phyloP scores from a whole-genome alignment of 2,113 vertebrate genomes.

The Pongo pygmaeus region DNA sequence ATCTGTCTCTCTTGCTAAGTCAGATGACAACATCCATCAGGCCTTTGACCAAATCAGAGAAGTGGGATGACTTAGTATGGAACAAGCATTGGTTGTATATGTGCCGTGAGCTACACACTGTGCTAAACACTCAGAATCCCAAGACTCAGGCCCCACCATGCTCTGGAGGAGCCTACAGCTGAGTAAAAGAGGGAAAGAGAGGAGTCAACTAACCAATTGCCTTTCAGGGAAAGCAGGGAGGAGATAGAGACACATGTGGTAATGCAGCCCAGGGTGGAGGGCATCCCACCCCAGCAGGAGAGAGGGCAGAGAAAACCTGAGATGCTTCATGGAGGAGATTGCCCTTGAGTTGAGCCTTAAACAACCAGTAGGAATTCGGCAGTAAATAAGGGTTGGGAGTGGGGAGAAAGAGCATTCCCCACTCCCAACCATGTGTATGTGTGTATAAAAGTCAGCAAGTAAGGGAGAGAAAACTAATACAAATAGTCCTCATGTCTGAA shows the following conservation, averaged over 20 bases:
- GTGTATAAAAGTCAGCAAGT: not conserved
- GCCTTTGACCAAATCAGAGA: not conserved
- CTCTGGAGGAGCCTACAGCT: not conserved
- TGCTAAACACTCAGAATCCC: not conserved
- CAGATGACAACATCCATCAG: not conserved
- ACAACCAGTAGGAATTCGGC: not conserved
- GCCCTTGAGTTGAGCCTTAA: not conserved
- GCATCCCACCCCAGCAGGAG: too few relatives aligned
- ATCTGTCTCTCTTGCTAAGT: not conserved
- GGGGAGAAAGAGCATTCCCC: not conserved
- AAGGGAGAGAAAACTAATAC: not conserved
- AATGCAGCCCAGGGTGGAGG: not conserved
- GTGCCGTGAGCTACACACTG: not conserved
- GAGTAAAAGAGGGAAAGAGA: not conserved
- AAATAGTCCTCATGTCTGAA: not conserved
- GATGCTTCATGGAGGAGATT: not conserved
- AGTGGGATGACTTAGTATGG: not conserved
- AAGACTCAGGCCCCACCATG: not conserved
- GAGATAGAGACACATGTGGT: not conserved
- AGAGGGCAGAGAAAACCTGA: not conserved
- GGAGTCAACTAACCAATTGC: not conserved
- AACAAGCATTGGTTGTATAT: not conserved
- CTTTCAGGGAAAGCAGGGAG: not conserved
- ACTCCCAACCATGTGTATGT: too few relatives aligned
- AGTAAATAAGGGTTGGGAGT: not conserved